Base-by-base conservation (phyloP, 2,888 invertebrate genomes). In the Melolontha melolontha region DNA sequence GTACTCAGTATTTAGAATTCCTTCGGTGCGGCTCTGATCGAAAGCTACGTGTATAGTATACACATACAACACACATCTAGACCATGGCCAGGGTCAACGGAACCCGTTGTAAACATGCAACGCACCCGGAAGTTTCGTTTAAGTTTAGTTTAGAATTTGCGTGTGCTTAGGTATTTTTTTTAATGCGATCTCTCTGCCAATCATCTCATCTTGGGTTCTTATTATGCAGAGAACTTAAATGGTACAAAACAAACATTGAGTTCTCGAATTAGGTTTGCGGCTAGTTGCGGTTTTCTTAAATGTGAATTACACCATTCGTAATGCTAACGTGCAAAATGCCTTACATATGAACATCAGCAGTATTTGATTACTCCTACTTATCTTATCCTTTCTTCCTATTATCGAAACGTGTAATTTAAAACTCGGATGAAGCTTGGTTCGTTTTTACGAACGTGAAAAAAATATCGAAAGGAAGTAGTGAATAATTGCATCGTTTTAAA, bases 1-100 rank as follows among this genome's bases (percentile, higher is more conserved):
- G 22, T 22, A 4, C 22, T 2, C 4, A 4, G 22, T 34, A 34
- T 8, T 5, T 34, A 34, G 34, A 34, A 34, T 6, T 4, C 34
- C 10, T 6, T 34, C 8, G 34, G 5, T 34, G 62, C 17, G 44
- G 29, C 16, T 39, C 57, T 47, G 29, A 14, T 27, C n/a, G 14
- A 11, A 22, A 34, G 55, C n/a, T 44, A 22, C 40, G 29, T 44
- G 17, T 62, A 62, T 34, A 41, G n/a, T 63, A 51, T 42, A 22
- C 62, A 41, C 62, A 7, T 34, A 54, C 34, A 34, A 34, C 54
- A 54, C 42, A 57, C 44, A 67, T 55, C 57, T 64, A 63, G 70
- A 71, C 74, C 75, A 74, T 75, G 76, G 70, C 76, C 75, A 74
- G 75, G 76, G 76, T 76, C 76, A 76, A 75, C 73, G 76, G 72